Percentiles rank a stretch among this genome's conserved stretches.
Evolutionary conservation across 2,113 vertebrate genomes (phyloP).

Genomic region (Setophaga coronata): DNA sequence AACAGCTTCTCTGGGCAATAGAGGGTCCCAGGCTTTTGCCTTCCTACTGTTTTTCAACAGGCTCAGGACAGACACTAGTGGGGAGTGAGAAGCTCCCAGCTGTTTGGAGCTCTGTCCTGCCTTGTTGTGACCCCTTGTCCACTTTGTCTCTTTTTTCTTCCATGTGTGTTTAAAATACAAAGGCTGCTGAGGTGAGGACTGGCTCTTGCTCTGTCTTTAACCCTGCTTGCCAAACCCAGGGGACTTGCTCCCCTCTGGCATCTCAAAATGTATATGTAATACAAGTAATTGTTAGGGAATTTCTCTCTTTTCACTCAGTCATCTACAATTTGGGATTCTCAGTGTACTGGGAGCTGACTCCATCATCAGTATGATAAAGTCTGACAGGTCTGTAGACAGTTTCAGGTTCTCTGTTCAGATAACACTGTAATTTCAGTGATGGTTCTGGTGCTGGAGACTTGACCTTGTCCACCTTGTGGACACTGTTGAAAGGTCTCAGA

Average conservation of each 20-base stretch:
- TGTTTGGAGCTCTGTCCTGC: neutral
- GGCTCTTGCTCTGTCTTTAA: neutral
- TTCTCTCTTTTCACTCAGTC: neutral
- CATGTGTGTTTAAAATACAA: neutral
- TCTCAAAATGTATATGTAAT: neutral
- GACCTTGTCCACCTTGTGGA: neutral
- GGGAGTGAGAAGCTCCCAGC: neutral
- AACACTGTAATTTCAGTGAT: neutral
- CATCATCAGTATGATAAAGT: neutral
- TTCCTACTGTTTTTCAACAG: neutral
- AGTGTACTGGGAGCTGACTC: neutral
- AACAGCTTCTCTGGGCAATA: neutral
- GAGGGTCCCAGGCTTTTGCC: neutral
- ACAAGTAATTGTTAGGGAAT: neutral
- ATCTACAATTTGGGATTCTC: neutral
- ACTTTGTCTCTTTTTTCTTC: neutral
- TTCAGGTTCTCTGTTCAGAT: neutral
- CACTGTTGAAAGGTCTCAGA: neutral
- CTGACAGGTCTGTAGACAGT: neutral
- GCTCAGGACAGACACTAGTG: fast-evolving
- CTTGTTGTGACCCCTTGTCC: neutral
- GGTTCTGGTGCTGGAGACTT: neutral
- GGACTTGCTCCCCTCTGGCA: neutral
- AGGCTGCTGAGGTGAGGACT: neutral
- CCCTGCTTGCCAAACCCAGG: neutral